Base-by-base conservation (phyloP, 2,113 vertebrate genomes). In the Euleptes europaea region DNA sequence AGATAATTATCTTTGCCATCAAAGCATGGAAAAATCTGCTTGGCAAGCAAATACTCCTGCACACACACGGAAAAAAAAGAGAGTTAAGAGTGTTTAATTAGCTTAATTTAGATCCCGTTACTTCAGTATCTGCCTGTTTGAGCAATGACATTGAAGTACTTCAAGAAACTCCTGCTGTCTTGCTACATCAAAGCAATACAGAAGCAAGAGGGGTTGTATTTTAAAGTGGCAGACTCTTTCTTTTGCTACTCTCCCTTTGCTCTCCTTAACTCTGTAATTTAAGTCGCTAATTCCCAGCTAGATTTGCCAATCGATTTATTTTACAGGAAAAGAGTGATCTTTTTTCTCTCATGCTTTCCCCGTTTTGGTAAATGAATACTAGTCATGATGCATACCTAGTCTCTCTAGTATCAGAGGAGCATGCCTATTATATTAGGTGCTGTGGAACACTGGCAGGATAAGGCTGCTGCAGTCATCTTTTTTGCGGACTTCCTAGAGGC, bases 221-320 rank as follows among this genome's bases (percentile, higher is more conserved):
- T 95, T 95, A 88, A 92, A 95, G 93, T 88, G 89, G 92, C 92
- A 91, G 86, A 83, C 91, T 90, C 92, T 91, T n/a, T 92, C 93
- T 95, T 94, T 94, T 94, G 93, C 49, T 13, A 89, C 94, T 95
- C 91, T 94, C 91, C 89, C 92, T 92, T 93, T 93, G 93, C 94
- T 92, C 93, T 95, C 90, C 84, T 95, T 90, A 94, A 93, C 88
- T 95, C 94, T 87, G n/a, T n/a, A n/a, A n/a, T n/a, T n/a, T n/a
- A 92, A 92, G 92, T 90, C 94, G 93, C 86, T 91, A 95, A 95
- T 94, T 95, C 92, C 92, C 93, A 93, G 84, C 88, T 92, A 1
- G 90, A 95, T 95, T 94, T 95, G 90, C 92, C 94, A 82, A 87
- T 88, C 91, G 94, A 95, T 95, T 95, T 93, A 93, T 92, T 95